Evolutionary conservation across 2,797 vertebrate species (phyloP), one percentile per base, ranked within the genome.

Genomic region (Eptatretus atami): DNA sequence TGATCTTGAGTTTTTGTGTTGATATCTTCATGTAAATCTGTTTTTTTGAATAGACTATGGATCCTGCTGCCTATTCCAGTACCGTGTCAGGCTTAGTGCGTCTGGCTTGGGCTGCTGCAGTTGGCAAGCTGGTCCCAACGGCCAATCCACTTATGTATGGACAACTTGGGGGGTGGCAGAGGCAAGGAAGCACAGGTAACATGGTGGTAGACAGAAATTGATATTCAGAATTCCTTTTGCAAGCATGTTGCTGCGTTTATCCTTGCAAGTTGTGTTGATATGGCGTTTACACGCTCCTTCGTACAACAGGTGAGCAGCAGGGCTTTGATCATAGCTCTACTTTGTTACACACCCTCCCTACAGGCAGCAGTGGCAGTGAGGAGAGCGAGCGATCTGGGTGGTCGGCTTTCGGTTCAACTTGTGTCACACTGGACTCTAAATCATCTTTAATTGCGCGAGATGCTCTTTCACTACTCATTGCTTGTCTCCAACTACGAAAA

Each of bases 11-110:
- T 61, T 25, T 9, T 25, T 25, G 11, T 61, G 9, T 12, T n/a
- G n/a, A 25, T 12, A n/a, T 61, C 57, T 25, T 61, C 25, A 10
- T 12, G 9, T 61, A 9, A 12, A 57, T 55, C 54, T 52, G 63
- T 64, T 13, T 70, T 3, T 67, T 67, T 63, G 67, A 67, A 25
- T 66, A 98, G 92, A 98, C 87, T 2, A 98, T 98, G 92, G 92
- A 95, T 70, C 84, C 92, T 24, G 81, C 74, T 0, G 88, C 95
- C 71, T 96, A 94, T 74, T 95, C 86, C 5, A 86, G 85, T 60
- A 95, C 92, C 0, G 88, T 96, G 66, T 85, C 92, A 65, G 96
- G 92, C 69, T 96, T 98, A 74, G 96, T 95, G 86, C 77, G 90
- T 15, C 76, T 98, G 65, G 93, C 92, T 0, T 98, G 92, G 92